These are phyloP conservation scores for Pelodiscus sinensis DNA, from an alignment of 2,113 vertebrate genomes.

Conservation along the genomic window DNA sequence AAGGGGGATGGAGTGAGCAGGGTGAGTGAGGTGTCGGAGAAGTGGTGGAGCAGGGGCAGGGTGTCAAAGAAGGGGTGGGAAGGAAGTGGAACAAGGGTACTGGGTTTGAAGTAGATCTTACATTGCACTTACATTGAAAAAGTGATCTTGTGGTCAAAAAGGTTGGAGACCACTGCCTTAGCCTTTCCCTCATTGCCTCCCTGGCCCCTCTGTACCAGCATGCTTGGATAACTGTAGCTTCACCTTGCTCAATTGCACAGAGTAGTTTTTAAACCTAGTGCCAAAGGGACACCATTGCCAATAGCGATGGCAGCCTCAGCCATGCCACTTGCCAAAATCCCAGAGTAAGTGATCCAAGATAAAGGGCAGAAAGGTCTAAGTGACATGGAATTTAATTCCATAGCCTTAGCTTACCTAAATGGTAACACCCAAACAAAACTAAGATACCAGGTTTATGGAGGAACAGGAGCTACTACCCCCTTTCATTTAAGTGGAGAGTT, in stretches of 20 bases:
- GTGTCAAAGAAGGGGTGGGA: too few relatives aligned
- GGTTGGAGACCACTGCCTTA: background rate
- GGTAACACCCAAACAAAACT: background rate
- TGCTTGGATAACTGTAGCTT: background rate
- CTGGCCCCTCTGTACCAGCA: background rate
- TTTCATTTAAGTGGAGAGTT: slow-evolving; percentile 49
- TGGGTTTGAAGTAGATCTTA: too few relatives aligned
- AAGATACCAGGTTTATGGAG: background rate
- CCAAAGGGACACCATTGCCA: background rate
- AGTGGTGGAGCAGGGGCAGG: too few relatives aligned
- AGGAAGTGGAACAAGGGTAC: too few relatives aligned
- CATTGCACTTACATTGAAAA: background rate
- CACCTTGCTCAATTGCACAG: background rate
- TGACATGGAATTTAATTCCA: background rate
- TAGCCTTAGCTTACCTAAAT: background rate
- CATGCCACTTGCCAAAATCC: background rate
- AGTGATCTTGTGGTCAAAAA: too few relatives aligned
- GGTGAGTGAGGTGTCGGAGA: too few relatives aligned
- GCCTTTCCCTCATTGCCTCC: background rate
- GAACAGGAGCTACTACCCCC: slow-evolving; percentile 22
- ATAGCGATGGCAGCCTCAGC: background rate
- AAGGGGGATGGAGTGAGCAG: too few relatives aligned
- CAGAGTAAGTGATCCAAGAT: background rate
- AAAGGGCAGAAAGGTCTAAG: background rate
- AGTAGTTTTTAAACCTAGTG: background rate